Percentiles rank a stretch among this genome's conserved stretches.
These are phyloP conservation scores for Coturnix japonica DNA, from an alignment of 2,113 vertebrate genomes.

Conservation along the genomic window DNA sequence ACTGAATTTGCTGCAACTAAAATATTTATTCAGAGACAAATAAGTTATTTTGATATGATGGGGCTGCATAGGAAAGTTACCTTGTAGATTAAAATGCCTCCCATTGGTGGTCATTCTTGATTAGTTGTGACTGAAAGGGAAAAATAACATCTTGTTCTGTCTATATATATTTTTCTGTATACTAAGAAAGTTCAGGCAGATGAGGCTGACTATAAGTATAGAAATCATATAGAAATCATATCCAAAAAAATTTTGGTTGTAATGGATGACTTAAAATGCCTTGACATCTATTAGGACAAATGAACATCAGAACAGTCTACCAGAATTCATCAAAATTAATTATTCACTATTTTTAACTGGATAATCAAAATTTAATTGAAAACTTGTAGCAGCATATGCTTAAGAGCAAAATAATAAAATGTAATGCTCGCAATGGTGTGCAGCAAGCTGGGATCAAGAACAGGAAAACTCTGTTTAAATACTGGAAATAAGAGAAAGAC, in stretches of 20 bases:
- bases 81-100: background rate
- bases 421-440: background rate
- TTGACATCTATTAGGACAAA: background rate
- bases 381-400: background rate
- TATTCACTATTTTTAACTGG: background rate
- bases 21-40: background rate
- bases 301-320: background rate
- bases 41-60: background rate
- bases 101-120: background rate
- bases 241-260: background rate
- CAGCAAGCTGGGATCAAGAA: background rate
- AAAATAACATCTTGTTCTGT: background rate
- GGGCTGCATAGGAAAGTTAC: background rate
- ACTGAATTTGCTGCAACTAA: background rate
- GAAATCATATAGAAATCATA: background rate
- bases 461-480: background rate
- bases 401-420: background rate
- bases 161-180: background rate
- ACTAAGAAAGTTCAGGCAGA: background rate
- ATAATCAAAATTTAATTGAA: background rate
- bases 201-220: background rate
- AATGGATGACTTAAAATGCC: background rate
- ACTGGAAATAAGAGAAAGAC: background rate
- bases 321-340: background rate
- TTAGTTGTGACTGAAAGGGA: background rate